Percentiles rank a stretch among this genome's conserved stretches.
Evolutionary conservation across 2,113 vertebrate species (phyloP).

Genomic region (Oceanites oceanicus): DNA sequence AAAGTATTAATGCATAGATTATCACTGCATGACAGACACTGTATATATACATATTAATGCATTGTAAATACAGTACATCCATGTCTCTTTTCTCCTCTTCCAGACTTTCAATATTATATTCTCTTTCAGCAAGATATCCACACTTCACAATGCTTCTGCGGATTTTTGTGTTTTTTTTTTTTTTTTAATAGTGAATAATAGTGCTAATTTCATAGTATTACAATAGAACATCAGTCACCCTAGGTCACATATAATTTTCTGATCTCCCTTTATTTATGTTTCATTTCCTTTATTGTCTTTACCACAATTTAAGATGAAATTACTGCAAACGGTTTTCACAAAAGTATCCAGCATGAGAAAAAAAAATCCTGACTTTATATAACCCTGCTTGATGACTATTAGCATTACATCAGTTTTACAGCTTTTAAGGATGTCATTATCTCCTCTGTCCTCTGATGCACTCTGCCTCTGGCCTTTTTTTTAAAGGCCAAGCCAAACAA

Average conservation of each 20-base stretch:
- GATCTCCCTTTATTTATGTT: not conserved
- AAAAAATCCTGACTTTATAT: not conserved
- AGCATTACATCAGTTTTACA: slow-evolving; percentile 14
- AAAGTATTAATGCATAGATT: not conserved
- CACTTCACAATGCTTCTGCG: not conserved
- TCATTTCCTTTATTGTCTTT: not conserved
- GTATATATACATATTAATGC: not conserved
- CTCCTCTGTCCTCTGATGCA: not conserved
- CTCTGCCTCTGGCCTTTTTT: slow-evolving; percentile 6
- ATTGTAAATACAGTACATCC: not conserved
- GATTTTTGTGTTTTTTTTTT: not conserved
- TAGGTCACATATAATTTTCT: not conserved
- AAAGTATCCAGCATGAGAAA: not conserved
- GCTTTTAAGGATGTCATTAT: slow-evolving; percentile 44
- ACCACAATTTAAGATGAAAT: slow-evolving; percentile 28
- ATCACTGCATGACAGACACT: not conserved
- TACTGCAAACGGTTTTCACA: not conserved
- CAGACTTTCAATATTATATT: not conserved
- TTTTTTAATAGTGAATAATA: not conserved
- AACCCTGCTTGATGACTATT: not conserved
- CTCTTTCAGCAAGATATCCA: not conserved
- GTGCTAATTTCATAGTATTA: slow-evolving; percentile 1
- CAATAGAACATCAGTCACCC: not conserved
- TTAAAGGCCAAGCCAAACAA: not conserved
- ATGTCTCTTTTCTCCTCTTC: not conserved